These are phyloP conservation scores for Sebastes umbrosus DNA, from an alignment of 2,797 vertebrate species.

Conservation along the genomic window DNA sequence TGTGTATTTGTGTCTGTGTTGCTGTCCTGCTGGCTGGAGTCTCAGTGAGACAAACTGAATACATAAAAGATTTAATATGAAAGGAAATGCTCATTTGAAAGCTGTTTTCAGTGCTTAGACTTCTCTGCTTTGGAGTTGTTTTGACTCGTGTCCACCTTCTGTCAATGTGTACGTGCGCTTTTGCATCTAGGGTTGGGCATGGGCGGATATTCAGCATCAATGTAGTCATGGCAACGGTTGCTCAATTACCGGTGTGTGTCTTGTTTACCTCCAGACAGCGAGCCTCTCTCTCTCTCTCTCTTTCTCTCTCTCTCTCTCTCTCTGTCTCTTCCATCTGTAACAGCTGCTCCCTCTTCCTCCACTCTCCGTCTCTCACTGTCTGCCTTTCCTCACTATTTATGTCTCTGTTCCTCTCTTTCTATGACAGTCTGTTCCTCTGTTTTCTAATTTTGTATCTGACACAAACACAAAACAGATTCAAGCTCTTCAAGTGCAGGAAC, in stretches of 20 bases:
- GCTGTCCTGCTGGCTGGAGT: background rate
- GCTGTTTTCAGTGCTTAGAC: background rate
- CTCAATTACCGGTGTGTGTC: slow-evolving; percentile 50
- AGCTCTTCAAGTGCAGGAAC: background rate
- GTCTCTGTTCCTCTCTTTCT: background rate
- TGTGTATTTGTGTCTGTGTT: background rate
- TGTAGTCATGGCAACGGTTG: slow-evolving; percentile 54
- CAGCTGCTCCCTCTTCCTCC: slow-evolving; percentile 48
- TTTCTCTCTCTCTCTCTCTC: background rate
- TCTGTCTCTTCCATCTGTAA: slow-evolving; percentile 10
- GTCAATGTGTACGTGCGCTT: slow-evolving; percentile 17
- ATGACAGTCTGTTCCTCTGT: background rate
- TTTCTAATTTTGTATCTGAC: background rate
- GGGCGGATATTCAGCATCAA: slow-evolving; percentile 44
- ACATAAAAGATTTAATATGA: background rate
- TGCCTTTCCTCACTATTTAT: background rate
- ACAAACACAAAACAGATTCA: background rate
- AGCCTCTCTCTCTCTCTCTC: background rate
- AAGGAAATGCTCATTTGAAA: background rate
- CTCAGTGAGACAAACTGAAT: background rate
- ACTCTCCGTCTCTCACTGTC: background rate
- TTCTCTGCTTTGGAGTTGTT: background rate
- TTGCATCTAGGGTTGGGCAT: background rate
- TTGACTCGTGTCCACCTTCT: background rate
- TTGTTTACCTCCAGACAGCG: slow-evolving; percentile 51